Evolutionary conservation across 2,888 invertebrate genomes (phyloP).

Genomic region (Lacanobia wlatinum): DNA sequence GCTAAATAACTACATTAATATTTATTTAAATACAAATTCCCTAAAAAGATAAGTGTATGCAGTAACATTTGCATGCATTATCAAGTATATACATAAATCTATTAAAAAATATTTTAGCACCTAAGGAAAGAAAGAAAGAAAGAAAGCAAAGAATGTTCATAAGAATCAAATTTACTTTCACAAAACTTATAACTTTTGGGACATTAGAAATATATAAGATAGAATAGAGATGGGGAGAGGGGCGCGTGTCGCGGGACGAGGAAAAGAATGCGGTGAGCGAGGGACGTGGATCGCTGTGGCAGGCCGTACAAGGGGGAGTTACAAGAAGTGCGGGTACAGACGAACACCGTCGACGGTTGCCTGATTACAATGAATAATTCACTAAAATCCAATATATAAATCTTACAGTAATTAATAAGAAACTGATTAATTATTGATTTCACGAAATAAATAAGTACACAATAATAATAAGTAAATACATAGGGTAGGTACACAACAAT

Average conservation of each 20-base stretch:
- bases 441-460: constrained; percentile 46
- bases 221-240: constrained; percentile 45
- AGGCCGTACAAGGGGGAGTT: constrained; percentile 46
- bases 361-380: constrained; percentile 47
- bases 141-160: constrained; percentile 47
- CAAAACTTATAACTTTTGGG: constrained; percentile 46
- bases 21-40: too few species aligned
- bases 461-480: constrained; percentile 45
- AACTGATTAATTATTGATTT: constrained; percentile 45
- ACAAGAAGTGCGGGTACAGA: constrained; percentile 45
- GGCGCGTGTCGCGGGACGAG: constrained; percentile 45
- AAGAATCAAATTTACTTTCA: constrained; percentile 46
- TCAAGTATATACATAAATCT: constrained; percentile 47
- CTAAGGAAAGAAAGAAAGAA: constrained; percentile 45
- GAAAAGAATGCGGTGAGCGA: constrained; percentile 47
- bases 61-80: constrained; percentile 46
- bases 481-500: constrained; percentile 46
- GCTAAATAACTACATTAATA: too few species aligned
- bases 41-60: too few species aligned
- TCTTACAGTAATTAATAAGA: constrained; percentile 45
- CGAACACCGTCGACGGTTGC: constrained; percentile 46
- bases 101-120: constrained; percentile 46
- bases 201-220: constrained; percentile 45
- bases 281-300: constrained; percentile 45
- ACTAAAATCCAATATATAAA: constrained; percentile 44